These are phyloP conservation scores for Nettapus auritus DNA, from an alignment of 2,113 vertebrate species.

Conservation along the genomic window DNA sequence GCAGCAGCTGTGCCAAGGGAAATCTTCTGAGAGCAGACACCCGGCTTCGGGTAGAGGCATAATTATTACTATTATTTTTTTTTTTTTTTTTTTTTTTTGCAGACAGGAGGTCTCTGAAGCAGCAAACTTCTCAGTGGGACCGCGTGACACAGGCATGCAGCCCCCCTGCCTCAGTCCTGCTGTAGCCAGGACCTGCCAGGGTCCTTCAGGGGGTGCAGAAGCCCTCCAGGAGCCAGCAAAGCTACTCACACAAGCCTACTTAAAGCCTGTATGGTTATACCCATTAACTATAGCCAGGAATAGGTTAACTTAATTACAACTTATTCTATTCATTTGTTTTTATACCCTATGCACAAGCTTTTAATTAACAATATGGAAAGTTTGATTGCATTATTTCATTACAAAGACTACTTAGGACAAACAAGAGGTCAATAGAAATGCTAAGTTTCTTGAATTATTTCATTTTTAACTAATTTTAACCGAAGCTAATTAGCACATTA, in stretches of 20 bases:
- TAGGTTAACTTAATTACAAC: not conserved
- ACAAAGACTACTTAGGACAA: not conserved
- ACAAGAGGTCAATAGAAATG: not conserved
- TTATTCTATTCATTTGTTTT: constrained; percentile 8
- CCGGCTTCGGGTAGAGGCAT: accelerated
- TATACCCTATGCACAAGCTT: not conserved
- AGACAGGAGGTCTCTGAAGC: not conserved
- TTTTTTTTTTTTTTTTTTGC: not conserved
- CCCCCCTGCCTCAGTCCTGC: not conserved
- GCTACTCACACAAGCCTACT: not conserved
- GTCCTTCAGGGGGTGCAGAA: not conserved
- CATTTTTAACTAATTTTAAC: not conserved
- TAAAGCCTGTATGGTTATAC: not conserved
- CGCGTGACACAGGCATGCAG: accelerated
- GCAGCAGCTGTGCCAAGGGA: not conserved
- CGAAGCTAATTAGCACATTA: not conserved
- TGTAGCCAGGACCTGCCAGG: not conserved
- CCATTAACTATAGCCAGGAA: not conserved
- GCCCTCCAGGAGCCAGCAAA: not conserved
- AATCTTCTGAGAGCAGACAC: not conserved
- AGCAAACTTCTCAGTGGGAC: not conserved
- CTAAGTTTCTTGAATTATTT: not conserved
- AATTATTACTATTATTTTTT: not conserved
- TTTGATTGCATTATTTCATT: not conserved
- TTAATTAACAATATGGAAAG: constrained; percentile 14